Evolutionary conservation across 1,140 invertebrate genomes (phyloP).

Genomic region (Amyelois transitella): DNA sequence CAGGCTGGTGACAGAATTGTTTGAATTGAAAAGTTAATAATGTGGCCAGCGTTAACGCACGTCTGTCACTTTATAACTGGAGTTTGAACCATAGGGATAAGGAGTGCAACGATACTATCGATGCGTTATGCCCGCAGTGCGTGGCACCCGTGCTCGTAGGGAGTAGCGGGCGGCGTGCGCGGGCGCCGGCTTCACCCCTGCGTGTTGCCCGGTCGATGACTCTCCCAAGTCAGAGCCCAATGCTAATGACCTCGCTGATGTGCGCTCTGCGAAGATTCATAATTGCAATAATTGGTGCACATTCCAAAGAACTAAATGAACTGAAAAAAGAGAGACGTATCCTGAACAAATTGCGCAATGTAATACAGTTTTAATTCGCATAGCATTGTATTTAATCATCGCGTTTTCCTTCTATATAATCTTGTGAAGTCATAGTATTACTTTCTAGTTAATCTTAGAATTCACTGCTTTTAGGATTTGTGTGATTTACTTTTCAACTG

Average conservation of each 20-base stretch:
- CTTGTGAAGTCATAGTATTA: too few relatives aligned
- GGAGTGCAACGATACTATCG: not conserved
- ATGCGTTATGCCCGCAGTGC: constrained; percentile 3
- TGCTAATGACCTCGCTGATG: constrained; percentile 47
- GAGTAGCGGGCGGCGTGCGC: constrained; percentile 18
- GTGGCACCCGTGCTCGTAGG: constrained; percentile 3
- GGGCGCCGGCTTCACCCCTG: constrained; percentile 30
- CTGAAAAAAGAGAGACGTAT: constrained; percentile 9
- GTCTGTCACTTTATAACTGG: constrained; percentile 12
- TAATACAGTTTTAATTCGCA: not conserved
- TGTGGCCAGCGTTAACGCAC: not conserved
- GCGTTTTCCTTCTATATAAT: not conserved
- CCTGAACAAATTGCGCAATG: constrained; percentile 10
- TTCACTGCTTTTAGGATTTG: too few relatives aligned
- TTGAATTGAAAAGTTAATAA: not conserved
- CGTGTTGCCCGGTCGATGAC: constrained; percentile 54
- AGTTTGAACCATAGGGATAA: constrained; percentile 5
- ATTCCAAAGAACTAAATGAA: constrained; percentile 4
- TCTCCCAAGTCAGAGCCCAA: constrained; percentile 38
- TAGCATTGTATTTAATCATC: not conserved
- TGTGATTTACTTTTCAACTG: too few relatives aligned
- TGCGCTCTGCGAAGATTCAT: constrained; percentile 41
- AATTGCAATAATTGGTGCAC: constrained; percentile 30
- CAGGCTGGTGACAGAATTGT: too few relatives aligned
- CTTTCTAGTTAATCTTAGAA: too few relatives aligned